Evolutionary conservation across 1,140 invertebrate genomes (phyloP), one percentile per base, ranked within the genome.

Genomic region (Bombus turneri): DNA sequence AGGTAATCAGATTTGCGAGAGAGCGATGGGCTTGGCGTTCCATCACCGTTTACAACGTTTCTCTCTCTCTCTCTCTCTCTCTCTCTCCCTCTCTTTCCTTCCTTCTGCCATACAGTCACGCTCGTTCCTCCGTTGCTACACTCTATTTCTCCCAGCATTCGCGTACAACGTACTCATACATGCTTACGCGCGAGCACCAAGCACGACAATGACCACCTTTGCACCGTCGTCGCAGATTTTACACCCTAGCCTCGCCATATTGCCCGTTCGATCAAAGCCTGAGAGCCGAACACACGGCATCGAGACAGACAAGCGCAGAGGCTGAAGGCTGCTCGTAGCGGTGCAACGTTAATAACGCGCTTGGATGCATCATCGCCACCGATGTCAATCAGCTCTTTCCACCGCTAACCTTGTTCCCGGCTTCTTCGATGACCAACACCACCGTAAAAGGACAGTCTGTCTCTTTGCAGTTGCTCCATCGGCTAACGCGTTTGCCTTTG

Each of bases 1-100:
- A 78, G 74, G 69, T 91, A 91, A 91, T 90, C 87, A 91, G 84
- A 89, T 91, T 91, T 91, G 77, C 90, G 68, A 83, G 78, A 87
- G 87, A 88, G 89, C 75, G 83, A 88, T 87, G 88, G 84, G 66
- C 78, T 66, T 71, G 59, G 62, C 62, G 73, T 62, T 90, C 84
- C 89, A 90, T 90, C 89, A 87, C 39, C 84, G 89, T 90, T 87
- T 80, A 86, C 80, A 81, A 34, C 77, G 57, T 86, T 59, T 82
- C 76, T 39, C 57, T 75, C 57, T 75, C 84, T 80, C 75, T 86
- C 59, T 82, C 80, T 37, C 43, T 78, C 57, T 81, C 84, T 80
- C 57, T 71, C 57, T 78, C 84, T 79, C 75, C 83, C 59, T 79
- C 80, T 37, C 37, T 2, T 37, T 80, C 62, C 34, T 81, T 80